Percentiles rank a stretch among this genome's conserved stretches.
These are phyloP conservation scores for Callocephalon fimbriatum DNA, from an alignment of 2,113 vertebrate genomes.

Conservation along the genomic window DNA sequence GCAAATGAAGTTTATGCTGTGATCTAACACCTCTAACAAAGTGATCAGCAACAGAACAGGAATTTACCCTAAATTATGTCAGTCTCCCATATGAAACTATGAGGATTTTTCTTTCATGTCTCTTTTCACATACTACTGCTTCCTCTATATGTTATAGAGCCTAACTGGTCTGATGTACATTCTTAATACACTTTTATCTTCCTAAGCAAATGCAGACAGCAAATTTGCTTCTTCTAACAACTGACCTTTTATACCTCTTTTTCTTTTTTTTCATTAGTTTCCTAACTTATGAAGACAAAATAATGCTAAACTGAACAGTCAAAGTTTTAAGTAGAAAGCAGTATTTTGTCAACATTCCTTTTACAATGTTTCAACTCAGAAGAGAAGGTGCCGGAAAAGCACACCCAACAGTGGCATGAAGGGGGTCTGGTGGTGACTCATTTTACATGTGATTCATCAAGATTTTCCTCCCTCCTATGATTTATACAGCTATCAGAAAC, in stretches of 20 bases:
- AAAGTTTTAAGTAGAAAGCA: neutral
- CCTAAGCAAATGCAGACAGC: neutral
- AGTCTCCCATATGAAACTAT: neutral
- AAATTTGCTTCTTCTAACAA: neutral
- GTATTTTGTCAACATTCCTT: neutral
- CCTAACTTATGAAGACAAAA: neutral
- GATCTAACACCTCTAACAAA: neutral
- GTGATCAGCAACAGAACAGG: neutral
- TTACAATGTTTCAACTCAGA: neutral
- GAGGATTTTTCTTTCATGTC: neutral
- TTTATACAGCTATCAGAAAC: constrained; percentile 45
- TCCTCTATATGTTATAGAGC: rapidly evolving
- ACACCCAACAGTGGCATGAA: neutral
- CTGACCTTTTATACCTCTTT: neutral
- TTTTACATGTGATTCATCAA: constrained; percentile 20
- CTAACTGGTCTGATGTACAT: neutral
- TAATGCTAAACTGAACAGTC: neutral
- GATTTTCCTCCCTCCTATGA: neutral
- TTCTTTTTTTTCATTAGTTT: neutral
- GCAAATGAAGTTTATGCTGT: neutral
- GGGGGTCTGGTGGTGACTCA: neutral
- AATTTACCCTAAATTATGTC: neutral
- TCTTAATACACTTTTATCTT: neutral
- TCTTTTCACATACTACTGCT: neutral
- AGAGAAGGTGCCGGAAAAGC: neutral